phyloP scores from a whole-genome alignment of 1,140 invertebrate species.

The Drosophila neocordata region DNA sequence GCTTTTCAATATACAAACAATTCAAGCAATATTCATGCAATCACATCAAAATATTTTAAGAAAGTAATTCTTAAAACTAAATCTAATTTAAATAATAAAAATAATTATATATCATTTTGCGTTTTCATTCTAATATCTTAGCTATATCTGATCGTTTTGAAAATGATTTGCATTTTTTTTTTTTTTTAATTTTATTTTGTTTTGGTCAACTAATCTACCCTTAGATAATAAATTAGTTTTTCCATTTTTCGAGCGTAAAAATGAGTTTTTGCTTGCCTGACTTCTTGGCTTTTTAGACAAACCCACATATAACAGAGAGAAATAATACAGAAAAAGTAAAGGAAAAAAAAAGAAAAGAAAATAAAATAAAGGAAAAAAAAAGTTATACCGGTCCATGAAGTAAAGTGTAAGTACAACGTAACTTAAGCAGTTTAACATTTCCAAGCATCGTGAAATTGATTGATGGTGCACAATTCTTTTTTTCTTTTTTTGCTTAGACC shows the following conservation, averaged over 20 bases:
- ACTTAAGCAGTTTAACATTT: slow-evolving; percentile 79
- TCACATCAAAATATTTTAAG: background rate
- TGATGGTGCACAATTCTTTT: slow-evolving; percentile 58
- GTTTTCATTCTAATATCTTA: too few relatives aligned
- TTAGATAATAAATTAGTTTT: slow-evolving; percentile 10
- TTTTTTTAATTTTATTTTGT: background rate
- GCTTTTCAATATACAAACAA: background rate
- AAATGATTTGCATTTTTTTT: background rate
- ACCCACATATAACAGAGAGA: slow-evolving; percentile 29
- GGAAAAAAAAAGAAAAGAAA: slow-evolving; percentile 42
- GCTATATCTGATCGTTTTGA: too few relatives aligned
- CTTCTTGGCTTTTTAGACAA: slow-evolving; percentile 57
- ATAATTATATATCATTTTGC: too few relatives aligned
- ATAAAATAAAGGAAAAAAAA: slow-evolving; percentile 24
- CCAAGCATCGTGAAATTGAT: slow-evolving; percentile 79
- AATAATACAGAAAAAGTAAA: background rate
- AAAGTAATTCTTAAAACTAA: too few relatives aligned
- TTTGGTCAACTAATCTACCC: slow-evolving; percentile 12
- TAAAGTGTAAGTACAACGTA: slow-evolving; percentile 80
- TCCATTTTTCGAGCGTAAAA: slow-evolving; percentile 45
- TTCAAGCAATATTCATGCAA: too few relatives aligned
- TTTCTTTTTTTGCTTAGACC: slow-evolving; percentile 25
- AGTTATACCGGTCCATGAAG: slow-evolving; percentile 56
- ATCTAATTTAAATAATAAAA: too few relatives aligned
- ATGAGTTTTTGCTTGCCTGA: slow-evolving; percentile 64